Base-by-base conservation (phyloP, 2,888 invertebrate species). In the Heliconius charithonia region DNA sequence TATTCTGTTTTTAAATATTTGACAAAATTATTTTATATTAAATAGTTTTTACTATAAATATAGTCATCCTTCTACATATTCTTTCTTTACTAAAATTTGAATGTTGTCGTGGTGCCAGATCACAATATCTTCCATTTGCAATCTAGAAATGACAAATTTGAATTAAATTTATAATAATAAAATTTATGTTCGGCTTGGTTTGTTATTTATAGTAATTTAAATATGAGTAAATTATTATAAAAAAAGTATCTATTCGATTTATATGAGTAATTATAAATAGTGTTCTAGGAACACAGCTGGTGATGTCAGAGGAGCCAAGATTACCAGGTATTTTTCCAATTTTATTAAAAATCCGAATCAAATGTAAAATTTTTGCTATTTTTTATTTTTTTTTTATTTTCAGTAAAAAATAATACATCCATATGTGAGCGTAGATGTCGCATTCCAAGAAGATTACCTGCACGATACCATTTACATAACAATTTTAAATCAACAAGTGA, bases 381-480 rank as follows among this genome's bases (percentile, higher is more conserved):
- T 4, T 56, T 13, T 29, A 37, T 37, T n/a, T 22, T 9, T n/a
- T 25, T 29, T n/a, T 37, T 70, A 65, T 74, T 67, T 45, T 32
- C 83, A 90, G 89, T 87, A 75, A 76, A 79, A 32, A 81, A 83
- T 75, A 85, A 87, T 65, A 73, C 83, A 66, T 65, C 79, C 16
- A 85, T 83, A 77, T 83, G 82, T 12, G 74, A 81, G 6, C 74
- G 75, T 13, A 91, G 84, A 82, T 90, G 92, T 83, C 88, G 90
- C 25, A 92, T 93, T 59, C 93, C 93, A 9, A 90, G 90, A 79
- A 87, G 90, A 70, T 76, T 90, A 59, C 72, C 83, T 19, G 85
- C 82, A 13, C 87, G 87, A 37, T 77, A 76, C 32, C 79, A 81
- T 16, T 74, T 69, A 6, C 69, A 65, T 29, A 65, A 45, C 29